Evolutionary conservation across 2,888 invertebrate genomes (phyloP), one percentile per base, ranked within the genome.

Genomic region (Agriopis marginaria): DNA sequence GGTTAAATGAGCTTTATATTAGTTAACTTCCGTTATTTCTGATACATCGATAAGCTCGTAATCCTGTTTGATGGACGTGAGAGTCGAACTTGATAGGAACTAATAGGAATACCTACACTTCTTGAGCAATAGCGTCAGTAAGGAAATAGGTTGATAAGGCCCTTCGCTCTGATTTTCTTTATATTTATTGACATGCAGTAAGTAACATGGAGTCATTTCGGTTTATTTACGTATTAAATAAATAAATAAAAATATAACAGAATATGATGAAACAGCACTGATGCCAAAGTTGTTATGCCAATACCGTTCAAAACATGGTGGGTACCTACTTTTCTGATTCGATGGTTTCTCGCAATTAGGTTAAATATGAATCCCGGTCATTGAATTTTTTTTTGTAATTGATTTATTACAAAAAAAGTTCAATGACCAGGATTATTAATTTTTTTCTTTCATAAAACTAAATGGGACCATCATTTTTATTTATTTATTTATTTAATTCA

Each of bases 41-140:
- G 58, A 70, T 63, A 63, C 47, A 54, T 47, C 47, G 55, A 60
- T 63, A 63, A 53, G 54, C 40, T 59, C 14, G 9, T 70, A 66
- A 66, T 70, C 59, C 70, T 40, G n/a, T 59, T 54, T 63, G 66
- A 70, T 66, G 23, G 66, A 70, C 66, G 66, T 70, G 63, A 66
- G 70, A 70, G 47, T 40, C 14, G n/a, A 42, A 49, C 5, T 32
- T 32, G 32, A 32, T 32, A 32, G 32, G 32, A 32, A 32, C 53
- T 23, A 42, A 62, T 62, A 40, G 47, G 54, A 40, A 32, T 55
- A 56, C 32, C 8, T 42, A n/a, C n/a, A n/a, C 42, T 23, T 7
- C 17, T 56, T 47, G 14, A 17, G 14, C 12, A 23, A 42, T 17
- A 11, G 9, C 10, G 53, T 32, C 11, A 12, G 53, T n/a, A 40